Evolutionary conservation across 2,113 vertebrate species (phyloP).

Genomic region (Gnathochromis pfefferi): DNA sequence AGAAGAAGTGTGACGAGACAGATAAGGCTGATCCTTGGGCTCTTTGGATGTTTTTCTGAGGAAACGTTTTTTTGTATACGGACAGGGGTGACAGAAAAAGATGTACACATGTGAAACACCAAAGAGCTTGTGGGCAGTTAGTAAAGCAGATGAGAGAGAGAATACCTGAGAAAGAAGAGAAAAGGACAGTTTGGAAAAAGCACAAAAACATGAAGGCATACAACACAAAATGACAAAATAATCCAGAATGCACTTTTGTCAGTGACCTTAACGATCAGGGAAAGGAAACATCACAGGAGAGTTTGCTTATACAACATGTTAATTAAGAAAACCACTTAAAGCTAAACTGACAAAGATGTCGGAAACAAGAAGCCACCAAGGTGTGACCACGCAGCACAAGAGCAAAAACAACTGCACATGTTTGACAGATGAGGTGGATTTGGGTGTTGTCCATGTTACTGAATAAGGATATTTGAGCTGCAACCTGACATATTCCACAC

Average conservation of each 20-base stretch:
- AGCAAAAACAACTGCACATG: background rate
- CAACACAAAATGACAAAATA: slow-evolving; percentile 28
- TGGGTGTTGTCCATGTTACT: background rate
- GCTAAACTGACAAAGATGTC: background rate
- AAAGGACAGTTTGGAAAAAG: slow-evolving; percentile 68
- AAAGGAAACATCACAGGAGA: background rate
- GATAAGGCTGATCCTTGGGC: slow-evolving; percentile 69
- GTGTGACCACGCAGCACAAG: background rate
- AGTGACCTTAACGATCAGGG: background rate
- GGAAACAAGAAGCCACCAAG: background rate
- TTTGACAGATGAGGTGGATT: background rate
- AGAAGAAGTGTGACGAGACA: slow-evolving; percentile 63
- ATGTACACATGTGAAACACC: slow-evolving; percentile 76
- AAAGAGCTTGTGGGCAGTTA: slow-evolving; percentile 83
- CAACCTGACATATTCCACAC: background rate
- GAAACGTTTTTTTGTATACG: slow-evolving; percentile 26
- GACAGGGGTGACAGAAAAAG: slow-evolving; percentile 77
- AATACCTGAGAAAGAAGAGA: slow-evolving; percentile 88
- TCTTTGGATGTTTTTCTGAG: slow-evolving; percentile 68
- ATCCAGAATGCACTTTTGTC: background rate
- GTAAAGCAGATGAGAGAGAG: slow-evolving; percentile 93
- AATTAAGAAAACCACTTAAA: background rate
- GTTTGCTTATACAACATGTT: background rate
- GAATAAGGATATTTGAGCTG: background rate
- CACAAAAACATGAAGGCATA: slow-evolving; percentile 41